Evolutionary conservation across 2,113 vertebrate species (phyloP).

Genomic region (Eidolon helvum): DNA sequence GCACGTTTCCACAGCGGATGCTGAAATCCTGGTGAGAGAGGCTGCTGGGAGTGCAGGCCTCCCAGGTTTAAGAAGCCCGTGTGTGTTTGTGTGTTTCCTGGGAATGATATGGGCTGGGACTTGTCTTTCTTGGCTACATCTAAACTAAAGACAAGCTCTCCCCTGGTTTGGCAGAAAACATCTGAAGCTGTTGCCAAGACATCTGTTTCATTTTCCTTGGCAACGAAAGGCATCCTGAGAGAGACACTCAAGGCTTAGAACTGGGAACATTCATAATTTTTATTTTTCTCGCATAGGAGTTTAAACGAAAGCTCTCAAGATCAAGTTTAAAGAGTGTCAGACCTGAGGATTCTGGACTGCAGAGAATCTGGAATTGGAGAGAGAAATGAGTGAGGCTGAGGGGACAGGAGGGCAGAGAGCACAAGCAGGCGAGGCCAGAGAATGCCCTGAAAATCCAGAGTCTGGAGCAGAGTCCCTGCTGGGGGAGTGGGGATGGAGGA

Average conservation of each 20-base stretch:
- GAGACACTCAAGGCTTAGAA: not conserved
- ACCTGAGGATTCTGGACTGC: not conserved
- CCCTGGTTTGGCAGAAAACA: slow-evolving; percentile 64
- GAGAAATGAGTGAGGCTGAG: not conserved
- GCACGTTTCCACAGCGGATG: not conserved
- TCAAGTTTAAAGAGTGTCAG: not conserved
- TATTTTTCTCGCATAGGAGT: not conserved
- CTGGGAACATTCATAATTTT: not conserved
- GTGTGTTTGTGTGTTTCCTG: not conserved
- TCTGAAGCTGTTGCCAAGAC: slow-evolving; percentile 59
- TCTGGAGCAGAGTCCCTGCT: not conserved
- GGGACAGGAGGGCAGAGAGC: accelerated
- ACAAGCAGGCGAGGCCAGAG: not conserved
- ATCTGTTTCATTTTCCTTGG: slow-evolving; percentile 70
- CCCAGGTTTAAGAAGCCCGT: not conserved
- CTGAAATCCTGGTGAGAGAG: not conserved
- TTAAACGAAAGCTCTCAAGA: not conserved
- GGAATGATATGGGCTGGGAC: slow-evolving; percentile 36
- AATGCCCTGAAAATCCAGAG: not conserved
- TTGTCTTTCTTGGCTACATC: slow-evolving; percentile 52
- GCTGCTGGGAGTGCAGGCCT: not conserved
- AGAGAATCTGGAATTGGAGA: not conserved
- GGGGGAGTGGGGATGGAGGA: accelerated
- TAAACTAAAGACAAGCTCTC: slow-evolving; percentile 49
- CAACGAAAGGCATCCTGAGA: slow-evolving; percentile 56